Percentiles rank a stretch among this genome's conserved stretches.
Evolutionary conservation across 2,797 vertebrate species (phyloP).

Genomic region (Myiotriccus ornatus): DNA sequence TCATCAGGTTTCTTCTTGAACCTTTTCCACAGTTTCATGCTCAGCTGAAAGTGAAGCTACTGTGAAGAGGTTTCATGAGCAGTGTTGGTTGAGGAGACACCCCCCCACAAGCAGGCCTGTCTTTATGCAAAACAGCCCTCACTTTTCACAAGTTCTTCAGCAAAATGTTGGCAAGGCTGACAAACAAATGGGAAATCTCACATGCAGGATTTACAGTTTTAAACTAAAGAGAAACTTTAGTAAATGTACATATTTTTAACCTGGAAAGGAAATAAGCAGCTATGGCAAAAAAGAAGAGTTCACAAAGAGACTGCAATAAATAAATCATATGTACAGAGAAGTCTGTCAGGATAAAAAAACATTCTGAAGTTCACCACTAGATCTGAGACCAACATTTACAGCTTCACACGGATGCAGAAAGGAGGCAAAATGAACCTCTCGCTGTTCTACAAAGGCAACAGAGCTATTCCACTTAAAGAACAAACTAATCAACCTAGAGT

Average conservation of each 20-base stretch:
- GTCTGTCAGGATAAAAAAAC: neutral
- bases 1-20: neutral
- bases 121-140: slow-evolving; percentile 10
- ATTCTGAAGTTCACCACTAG: neutral
- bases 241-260: slow-evolving; percentile 26
- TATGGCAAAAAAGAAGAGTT: neutral
- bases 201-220: slow-evolving; percentile 5
- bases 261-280: neutral
- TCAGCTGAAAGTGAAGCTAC: neutral
- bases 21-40: neutral
- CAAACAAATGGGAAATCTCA: slow-evolving; percentile 34
- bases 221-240: slow-evolving; percentile 23
- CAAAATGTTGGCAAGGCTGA: slow-evolving; percentile 35
- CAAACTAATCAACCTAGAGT: neutral
- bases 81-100: neutral
- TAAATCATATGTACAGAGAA: neutral
- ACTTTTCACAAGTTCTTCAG: slow-evolving; percentile 35
- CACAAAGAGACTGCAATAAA: neutral
- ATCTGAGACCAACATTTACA: neutral
- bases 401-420: neutral
- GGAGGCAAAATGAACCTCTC: neutral
- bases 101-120: rapidly evolving
- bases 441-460: neutral
- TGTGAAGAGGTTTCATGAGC: neutral
- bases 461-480: neutral